Base-by-base conservation (phyloP, 2,888 invertebrate genomes). In the Eugnorisma glareosa region DNA sequence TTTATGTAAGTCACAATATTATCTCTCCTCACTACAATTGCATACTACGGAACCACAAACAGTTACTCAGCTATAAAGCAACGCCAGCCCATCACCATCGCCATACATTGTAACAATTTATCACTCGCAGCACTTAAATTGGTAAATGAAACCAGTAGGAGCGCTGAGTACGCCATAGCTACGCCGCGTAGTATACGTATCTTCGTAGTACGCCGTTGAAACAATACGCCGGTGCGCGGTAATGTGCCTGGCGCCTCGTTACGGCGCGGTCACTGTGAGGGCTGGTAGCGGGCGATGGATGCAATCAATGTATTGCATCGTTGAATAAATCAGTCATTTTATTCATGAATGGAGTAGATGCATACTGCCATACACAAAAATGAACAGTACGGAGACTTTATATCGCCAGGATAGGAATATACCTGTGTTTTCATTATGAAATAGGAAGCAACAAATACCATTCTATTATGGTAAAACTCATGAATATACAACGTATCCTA, bases 221-320 rank as follows among this genome's bases (percentile, higher is more conserved):
- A 87, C 88, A 87, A 86, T 84, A 88, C 83, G 80, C 84, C 76
- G 67, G 84, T 77, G 77, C 79, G 81, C 84, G 35, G 86, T 87
- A 87, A 86, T 87, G 84, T 73, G 75, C 86, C 75, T 74, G 67
- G 64, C 75, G 77, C 84, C 80, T 87, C 88, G 80, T 87, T 87
- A 86, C 51, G 73, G 77, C 76, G 28, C 21, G 79, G 86, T 67
- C 71, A 4, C 64, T 28, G 21, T 79, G 73, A 37, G 4, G 7
- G 78, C 84, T 77, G 37, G 18, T 21, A 73, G 74, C 67, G 73
- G 35, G 13, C 2, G 8, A 37, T 13, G 8, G 18, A 63, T 43
- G 21, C 13, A 35, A 66, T 40, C 8, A 13, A 43, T 2, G 31
- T 63, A 40, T 37, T 37, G 10, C 64, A 24, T 7, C 21, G 24